Base-by-base conservation (phyloP, 2,113 vertebrate genomes). In the Neomonachus schauinslandi region DNA sequence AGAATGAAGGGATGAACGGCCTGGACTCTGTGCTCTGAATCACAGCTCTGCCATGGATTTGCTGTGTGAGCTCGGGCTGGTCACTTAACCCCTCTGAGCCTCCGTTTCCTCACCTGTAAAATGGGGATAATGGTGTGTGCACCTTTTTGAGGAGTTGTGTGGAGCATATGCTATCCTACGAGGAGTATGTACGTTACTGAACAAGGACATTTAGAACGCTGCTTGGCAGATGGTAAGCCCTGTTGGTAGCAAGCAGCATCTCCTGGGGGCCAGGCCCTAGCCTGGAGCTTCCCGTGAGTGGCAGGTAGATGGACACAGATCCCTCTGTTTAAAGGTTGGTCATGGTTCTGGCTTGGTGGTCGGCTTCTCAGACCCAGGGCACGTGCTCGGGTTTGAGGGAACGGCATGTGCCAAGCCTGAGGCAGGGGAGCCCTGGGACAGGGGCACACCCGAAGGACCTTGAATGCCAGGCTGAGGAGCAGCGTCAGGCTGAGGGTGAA, bases 141-240 rank as follows among this genome's bases (percentile, higher is more conserved):
- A 10, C 10, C n/a, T 77, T 53, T 7, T 13, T 19, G 46, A 88
- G n/a, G 51, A 55, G 15, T 49, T 5, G 11, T 2, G 6, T 1
- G 19, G 72, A 55, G 8, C 26, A 2, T 1, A 11, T 42, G 14
- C 4, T 11, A 3, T 46, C 21, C 49, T 11, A 0, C 1, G 31
- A 28, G 31, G 3, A 2, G 26, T 1, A 5, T 8, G 0, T 19
- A 0, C 8, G 21, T 33, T 7, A 36, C 80, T 13, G 31, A 72
- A 1, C 4, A 10, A n/a, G 24, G 46, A 22, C 10, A 4, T 10
- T 46, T 12, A 24, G 71, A 77, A 9, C 19, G 9, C 4, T 18
- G 28, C 71, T 36, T 33, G 22, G 49, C 26, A 1, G 22, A 10
- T 4, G 26, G 65, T 2, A 12, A 39, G 21, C 1, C 2, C 14